Conservation (phyloP, 1,140 invertebrate species). For the Ditylenchus dipsaci region DNA sequence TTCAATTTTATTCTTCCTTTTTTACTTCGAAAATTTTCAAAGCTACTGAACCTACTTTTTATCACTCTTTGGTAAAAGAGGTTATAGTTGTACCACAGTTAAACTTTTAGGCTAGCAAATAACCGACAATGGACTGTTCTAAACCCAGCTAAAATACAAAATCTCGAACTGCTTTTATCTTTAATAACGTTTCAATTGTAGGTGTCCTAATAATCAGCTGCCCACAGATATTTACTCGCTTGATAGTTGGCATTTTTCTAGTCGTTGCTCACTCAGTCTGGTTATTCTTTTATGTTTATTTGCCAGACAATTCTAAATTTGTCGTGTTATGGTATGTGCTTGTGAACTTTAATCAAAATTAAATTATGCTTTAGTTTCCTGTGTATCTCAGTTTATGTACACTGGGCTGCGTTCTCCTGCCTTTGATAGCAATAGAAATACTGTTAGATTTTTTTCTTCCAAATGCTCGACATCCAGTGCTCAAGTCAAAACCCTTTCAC, state of each 20-base stretch:
- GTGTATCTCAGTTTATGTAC: conserved; percentile 30
- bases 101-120: too few relatives aligned
- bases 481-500: conserved; percentile 28
- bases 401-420: conserved; percentile 19
- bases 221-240: neutral
- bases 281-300: conserved; percentile 30
- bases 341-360: neutral
- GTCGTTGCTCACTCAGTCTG: conserved; percentile 33
- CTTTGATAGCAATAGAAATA: conserved; percentile 16
- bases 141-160: too few relatives aligned
- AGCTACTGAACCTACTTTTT: too few relatives aligned
- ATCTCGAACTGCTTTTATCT: too few relatives aligned
- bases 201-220: neutral
- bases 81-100: too few relatives aligned
- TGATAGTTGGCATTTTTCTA: neutral
- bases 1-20: too few relatives aligned
- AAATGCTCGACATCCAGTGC: conserved; percentile 19
- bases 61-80: too few relatives aligned
- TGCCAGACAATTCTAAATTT: conserved; percentile 24
- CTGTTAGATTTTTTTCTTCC: conserved; percentile 16
- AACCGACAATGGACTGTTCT: too few relatives aligned
- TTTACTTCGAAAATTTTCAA: too few relatives aligned
- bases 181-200: neutral
- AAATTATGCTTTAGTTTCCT: conserved; percentile 23
- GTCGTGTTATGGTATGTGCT: conserved; percentile 13